Percentiles rank a stretch among this genome's conserved stretches.
These are phyloP conservation scores for Cosmorhoe ocellata DNA, from an alignment of 2,888 invertebrate species.

Conservation along the genomic window DNA sequence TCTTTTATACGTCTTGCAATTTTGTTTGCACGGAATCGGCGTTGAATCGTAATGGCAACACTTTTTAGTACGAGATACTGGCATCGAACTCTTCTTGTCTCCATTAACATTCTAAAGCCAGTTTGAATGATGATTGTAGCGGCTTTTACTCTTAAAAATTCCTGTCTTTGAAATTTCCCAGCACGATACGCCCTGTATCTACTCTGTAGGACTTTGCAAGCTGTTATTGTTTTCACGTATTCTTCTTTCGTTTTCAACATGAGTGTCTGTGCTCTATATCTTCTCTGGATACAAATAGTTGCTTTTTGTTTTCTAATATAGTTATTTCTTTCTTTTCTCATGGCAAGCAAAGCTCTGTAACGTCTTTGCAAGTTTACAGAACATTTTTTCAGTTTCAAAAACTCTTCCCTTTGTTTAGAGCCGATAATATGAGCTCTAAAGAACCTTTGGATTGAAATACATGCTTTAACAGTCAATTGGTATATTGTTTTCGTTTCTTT, in stretches of 20 bases:
- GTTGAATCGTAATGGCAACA: conserved; percentile 58
- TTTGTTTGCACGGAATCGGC: conserved; percentile 54
- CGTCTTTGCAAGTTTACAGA: conserved; percentile 51
- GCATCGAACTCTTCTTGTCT: conserved; percentile 44
- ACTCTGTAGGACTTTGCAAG: conserved; percentile 68
- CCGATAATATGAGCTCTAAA: conserved; percentile 56
- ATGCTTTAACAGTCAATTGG: conserved; percentile 53
- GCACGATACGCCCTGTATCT: conserved; percentile 49
- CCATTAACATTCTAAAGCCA: conserved; percentile 52
- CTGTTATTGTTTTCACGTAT: conserved; percentile 56
- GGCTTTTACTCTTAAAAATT: conserved; percentile 51
- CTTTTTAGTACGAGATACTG: conserved; percentile 50
- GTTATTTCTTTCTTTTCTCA: conserved; percentile 53
- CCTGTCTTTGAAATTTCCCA: conserved; percentile 48
- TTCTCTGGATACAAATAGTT: conserved; percentile 49
- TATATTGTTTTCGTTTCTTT: conserved; percentile 60
- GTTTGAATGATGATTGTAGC: conserved; percentile 66
- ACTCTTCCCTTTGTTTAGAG: conserved; percentile 49
- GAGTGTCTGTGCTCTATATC: conserved; percentile 64
- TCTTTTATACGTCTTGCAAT: conserved; percentile 37
- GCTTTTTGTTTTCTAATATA: conserved; percentile 51
- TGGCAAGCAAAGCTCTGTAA: conserved; percentile 62
- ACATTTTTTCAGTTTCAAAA: conserved; percentile 43
- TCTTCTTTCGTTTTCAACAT: conserved; percentile 53
- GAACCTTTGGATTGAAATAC: conserved; percentile 62